Evolutionary conservation across 2,888 invertebrate species (phyloP).

Genomic region (Latrodectus elegans): DNA sequence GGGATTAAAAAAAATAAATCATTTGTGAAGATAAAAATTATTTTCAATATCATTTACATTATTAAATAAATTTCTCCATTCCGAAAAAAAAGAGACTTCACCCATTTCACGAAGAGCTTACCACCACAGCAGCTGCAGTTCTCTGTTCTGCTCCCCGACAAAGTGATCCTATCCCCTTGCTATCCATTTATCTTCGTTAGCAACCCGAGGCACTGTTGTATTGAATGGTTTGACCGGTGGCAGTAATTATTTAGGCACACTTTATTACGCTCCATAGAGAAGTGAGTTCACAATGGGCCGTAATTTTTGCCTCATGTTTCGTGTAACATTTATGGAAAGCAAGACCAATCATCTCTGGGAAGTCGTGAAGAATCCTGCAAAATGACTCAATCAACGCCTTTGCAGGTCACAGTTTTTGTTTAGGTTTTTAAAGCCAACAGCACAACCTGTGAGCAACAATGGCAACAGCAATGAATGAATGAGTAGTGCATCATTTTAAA

Average conservation of each 20-base stretch:
- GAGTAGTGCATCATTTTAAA: no score
- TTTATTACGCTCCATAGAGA: conserved; percentile 38
- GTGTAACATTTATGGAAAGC: conserved; percentile 31
- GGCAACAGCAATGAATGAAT: no score
- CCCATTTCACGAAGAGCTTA: background rate
- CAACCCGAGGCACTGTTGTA: conserved; percentile 53
- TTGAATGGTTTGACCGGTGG: conserved; percentile 44
- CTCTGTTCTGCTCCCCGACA: background rate
- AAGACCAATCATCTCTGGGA: conserved; percentile 12
- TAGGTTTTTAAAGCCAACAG: no score
- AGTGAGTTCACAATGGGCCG: conserved; percentile 27
- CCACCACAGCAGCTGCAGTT: background rate
- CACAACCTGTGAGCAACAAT: no score
- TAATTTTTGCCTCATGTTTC: conserved; percentile 30
- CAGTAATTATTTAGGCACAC: conserved; percentile 63
- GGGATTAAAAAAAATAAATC: no score
- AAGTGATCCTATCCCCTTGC: conserved; percentile 5
- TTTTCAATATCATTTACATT: no score
- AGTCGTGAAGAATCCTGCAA: conserved; percentile 3
- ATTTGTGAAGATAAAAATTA: no score
- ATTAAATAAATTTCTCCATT: no score
- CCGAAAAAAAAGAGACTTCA: no score
- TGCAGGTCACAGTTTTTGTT: no score
- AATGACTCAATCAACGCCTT: conserved; percentile 43
- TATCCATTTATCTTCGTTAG: conserved; percentile 62